These are phyloP conservation scores for Cantharis lateralis DNA, from an alignment of 2,888 invertebrate species.

Conservation along the genomic window DNA sequence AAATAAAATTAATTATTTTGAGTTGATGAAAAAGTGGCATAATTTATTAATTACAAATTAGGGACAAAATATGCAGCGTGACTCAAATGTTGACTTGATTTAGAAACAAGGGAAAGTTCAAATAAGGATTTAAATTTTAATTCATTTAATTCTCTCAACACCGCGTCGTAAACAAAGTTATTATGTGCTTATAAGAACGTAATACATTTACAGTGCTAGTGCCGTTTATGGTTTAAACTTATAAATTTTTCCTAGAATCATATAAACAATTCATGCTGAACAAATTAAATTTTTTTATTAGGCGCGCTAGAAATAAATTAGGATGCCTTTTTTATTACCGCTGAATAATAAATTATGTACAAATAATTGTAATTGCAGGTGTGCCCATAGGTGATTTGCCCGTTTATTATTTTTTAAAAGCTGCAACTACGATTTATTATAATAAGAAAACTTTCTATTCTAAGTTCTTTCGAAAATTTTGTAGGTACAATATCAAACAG, in stretches of 20 bases:
- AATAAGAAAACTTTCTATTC: background rate
- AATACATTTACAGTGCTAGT: background rate
- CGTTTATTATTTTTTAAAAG: background rate
- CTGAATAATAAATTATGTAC: background rate
- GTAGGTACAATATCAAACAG: background rate
- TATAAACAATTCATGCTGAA: background rate
- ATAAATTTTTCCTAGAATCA: background rate
- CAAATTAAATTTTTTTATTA: background rate
- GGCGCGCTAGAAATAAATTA: background rate
- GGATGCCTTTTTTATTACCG: background rate
- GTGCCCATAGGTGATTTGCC: background rate
- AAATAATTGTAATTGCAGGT: background rate
- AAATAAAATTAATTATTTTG: background rate
- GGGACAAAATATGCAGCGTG: background rate
- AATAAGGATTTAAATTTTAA: constrained; percentile 3
- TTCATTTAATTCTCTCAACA: background rate
- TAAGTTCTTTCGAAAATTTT: background rate
- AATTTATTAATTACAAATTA: background rate
- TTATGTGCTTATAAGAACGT: constrained; percentile 1
- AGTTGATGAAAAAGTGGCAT: background rate
- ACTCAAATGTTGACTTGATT: background rate
- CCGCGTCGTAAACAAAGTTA: constrained; percentile 1
- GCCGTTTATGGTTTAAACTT: background rate
- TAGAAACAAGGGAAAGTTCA: background rate
- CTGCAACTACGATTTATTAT: background rate